Evolutionary conservation across 2,888 invertebrate species (phyloP).

Genomic region (Erebia aethiops): DNA sequence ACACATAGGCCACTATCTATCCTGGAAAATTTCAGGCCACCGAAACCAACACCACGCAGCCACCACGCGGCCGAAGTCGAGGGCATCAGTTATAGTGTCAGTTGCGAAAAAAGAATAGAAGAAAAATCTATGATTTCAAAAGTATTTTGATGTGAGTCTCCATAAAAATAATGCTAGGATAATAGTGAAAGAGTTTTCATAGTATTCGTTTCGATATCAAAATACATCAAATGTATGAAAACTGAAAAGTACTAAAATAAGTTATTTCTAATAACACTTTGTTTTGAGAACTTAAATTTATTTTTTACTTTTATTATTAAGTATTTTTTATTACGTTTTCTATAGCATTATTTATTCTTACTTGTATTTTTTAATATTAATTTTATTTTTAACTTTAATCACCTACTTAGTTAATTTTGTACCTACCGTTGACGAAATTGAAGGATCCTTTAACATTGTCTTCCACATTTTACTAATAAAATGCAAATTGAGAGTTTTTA

Average conservation of each 20-base stretch:
- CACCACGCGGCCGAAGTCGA: no score
- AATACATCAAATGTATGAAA: neutral
- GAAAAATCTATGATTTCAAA: neutral
- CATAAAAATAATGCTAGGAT: conserved; percentile 4
- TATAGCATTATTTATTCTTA: conserved; percentile 13
- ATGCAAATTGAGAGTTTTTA: neutral
- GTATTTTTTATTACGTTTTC: neutral
- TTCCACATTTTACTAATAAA: conserved; percentile 9
- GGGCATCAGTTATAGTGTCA: no score
- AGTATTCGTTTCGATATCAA: conserved; percentile 2
- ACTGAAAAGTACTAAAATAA: no score
- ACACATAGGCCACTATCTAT: no score
- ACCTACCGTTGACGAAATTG: neutral
- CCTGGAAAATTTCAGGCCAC: no score
- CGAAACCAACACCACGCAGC: no score
- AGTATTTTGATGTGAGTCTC: neutral
- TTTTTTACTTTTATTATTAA: neutral
- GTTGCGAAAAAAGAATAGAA: neutral
- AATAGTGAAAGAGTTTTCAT: neutral
- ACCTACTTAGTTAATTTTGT: neutral
- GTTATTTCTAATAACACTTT: neutral
- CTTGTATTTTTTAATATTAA: conserved; percentile 1
- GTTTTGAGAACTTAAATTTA: neutral
- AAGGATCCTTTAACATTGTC: conserved; percentile 8
- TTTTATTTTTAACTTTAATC: conserved; percentile 2